A percentile compares a stretch with the other conserved stretches of the same genome.
Evolutionary conservation across 1,140 invertebrate species (phyloP).

Genomic region (Halyomorpha halys): DNA sequence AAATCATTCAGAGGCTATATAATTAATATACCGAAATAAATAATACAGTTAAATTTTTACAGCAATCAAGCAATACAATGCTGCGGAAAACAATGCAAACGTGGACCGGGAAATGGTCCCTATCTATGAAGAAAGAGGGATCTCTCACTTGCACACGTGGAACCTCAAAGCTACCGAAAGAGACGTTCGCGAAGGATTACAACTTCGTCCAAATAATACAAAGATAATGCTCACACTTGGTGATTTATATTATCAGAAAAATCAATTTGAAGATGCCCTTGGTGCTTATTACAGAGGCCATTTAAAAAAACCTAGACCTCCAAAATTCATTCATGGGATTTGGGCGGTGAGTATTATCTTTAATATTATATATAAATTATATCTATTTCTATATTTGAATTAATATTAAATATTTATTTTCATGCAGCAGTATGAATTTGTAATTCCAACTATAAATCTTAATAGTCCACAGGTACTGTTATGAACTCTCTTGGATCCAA

Average conservation of each 20-base stretch:
- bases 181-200: background rate
- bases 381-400: no score
- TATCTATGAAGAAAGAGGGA: background rate
- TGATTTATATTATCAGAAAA: background rate
- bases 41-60: background rate
- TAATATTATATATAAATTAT: no score
- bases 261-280: conserved; percentile 7
- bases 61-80: background rate
- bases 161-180: background rate
- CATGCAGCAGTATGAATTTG: no score
- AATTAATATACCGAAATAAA: no score
- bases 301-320: background rate
- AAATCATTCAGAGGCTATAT: no score
- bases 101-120: conserved; percentile 1
- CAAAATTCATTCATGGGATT: conserved; percentile 1
- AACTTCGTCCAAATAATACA: background rate
- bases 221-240: background rate
- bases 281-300: background rate
- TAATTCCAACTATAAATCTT: no score
- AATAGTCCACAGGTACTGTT: no score
- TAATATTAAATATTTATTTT: no score
- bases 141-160: background rate
- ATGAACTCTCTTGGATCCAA: no score
- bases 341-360: background rate
- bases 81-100: conserved; percentile 5